Percentiles rank a stretch among this genome's conserved stretches.
Evolutionary conservation across 2,113 vertebrate species (phyloP).

Genomic region (Chaetodon auriga): DNA sequence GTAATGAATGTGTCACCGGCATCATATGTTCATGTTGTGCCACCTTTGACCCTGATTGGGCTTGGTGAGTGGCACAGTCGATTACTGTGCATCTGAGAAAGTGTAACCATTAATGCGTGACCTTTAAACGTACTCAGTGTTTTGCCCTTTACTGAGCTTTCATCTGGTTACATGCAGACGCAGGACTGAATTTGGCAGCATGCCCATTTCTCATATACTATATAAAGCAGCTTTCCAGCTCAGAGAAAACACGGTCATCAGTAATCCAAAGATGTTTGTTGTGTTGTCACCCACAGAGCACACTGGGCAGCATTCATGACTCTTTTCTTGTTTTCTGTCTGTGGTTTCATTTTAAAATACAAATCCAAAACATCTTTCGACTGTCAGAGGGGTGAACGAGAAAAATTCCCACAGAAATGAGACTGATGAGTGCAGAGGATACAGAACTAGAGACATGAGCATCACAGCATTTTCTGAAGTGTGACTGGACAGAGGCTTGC

Average conservation of each 20-base stretch:
- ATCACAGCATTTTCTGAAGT: background rate
- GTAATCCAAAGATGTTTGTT: background rate
- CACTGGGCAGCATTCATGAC: background rate
- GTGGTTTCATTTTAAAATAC: conserved; percentile 24
- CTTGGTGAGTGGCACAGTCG: conserved; percentile 43
- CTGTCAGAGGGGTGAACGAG: conserved; percentile 25
- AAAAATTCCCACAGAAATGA: conserved; percentile 37
- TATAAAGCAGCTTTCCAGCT: conserved; percentile 23
- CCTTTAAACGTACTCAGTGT: conserved; percentile 71
- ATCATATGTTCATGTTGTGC: conserved; percentile 35
- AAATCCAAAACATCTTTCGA: conserved; percentile 22
- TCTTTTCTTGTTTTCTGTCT: conserved; percentile 22
- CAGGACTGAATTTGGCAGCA: conserved; percentile 13
- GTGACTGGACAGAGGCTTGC: background rate
- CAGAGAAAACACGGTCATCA: conserved; percentile 22
- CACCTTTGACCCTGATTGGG: conserved; percentile 60
- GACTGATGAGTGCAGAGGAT: conserved; percentile 34
- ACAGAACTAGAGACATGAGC: conserved; percentile 25
- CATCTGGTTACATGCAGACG: conserved; percentile 43
- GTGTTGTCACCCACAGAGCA: conserved; percentile 5
- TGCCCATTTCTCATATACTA: conserved; percentile 13
- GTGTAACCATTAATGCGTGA: conserved; percentile 65
- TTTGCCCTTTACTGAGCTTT: conserved; percentile 69
- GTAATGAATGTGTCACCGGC: conserved; percentile 53
- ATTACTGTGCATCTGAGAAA: conserved; percentile 62